Percentiles rank a stretch among this genome's conserved stretches.
These are phyloP conservation scores for Belonocnema kinseyi DNA, from an alignment of 1,140 invertebrate genomes.

Conservation along the genomic window DNA sequence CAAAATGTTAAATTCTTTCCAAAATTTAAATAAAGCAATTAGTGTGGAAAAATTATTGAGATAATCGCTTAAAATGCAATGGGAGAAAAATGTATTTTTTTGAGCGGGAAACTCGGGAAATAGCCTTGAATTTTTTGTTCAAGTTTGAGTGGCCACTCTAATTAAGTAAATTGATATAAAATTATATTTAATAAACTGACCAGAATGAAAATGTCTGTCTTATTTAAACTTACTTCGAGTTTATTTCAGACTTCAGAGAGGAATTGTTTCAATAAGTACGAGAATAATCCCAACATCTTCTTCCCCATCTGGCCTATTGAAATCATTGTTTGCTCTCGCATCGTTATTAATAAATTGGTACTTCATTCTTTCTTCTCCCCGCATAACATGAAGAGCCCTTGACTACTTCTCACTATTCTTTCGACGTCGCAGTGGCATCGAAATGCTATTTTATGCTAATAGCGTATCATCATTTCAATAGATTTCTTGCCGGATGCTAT, in stretches of 20 bases:
- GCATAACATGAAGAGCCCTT: neutral
- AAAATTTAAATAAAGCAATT: no score
- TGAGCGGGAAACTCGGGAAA: no score
- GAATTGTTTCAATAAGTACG: slow-evolving; percentile 25
- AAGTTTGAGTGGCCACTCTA: neutral
- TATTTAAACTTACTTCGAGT: neutral
- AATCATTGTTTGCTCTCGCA: slow-evolving; percentile 26
- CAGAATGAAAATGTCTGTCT: neutral
- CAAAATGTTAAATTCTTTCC: no score
- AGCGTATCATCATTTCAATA: slow-evolving; percentile 25
- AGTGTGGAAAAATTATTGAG: no score
- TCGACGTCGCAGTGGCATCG: slow-evolving; percentile 1
- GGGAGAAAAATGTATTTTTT: no score
- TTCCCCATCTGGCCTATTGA: slow-evolving; percentile 9
- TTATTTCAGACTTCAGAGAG: neutral
- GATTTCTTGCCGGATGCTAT: slow-evolving; percentile 22
- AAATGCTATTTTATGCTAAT: slow-evolving; percentile 10
- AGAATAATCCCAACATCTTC: slow-evolving; percentile 1
- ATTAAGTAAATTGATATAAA: neutral
- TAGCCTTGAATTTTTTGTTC: no score
- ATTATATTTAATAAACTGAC: neutral
- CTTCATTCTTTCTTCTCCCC: slow-evolving; percentile 21
- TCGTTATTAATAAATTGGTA: slow-evolving; percentile 23
- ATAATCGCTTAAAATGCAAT: no score
- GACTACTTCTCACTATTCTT: slow-evolving; percentile 22